Conservation (phyloP, 2,888 invertebrate species). For the Meandrusa payeni region DNA sequence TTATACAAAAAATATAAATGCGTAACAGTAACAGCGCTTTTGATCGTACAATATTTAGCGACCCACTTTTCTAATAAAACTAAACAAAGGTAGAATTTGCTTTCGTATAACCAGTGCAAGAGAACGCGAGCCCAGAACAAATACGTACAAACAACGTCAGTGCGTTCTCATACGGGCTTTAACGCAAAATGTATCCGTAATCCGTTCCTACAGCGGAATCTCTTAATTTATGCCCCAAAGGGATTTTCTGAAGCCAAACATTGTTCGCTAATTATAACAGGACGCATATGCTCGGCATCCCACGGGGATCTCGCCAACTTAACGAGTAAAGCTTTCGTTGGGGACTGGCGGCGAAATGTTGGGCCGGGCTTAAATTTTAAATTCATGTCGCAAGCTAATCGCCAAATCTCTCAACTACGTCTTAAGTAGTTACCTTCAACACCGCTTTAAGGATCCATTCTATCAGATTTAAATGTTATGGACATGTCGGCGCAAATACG, state of each 20-base stretch:
- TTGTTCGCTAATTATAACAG: constrained; percentile 80
- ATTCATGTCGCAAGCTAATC: constrained; percentile 19
- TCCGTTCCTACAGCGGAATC: constrained; percentile 58
- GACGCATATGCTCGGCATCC: constrained; percentile 69
- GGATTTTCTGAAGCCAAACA: constrained; percentile 80
- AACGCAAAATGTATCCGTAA: constrained; percentile 47
- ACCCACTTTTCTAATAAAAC: no score
- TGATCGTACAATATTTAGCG: no score
- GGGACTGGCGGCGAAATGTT: constrained; percentile 29
- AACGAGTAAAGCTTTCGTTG: constrained; percentile 50
- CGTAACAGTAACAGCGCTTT: no score
- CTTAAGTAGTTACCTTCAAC: no score
- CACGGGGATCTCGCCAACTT: constrained; percentile 70
- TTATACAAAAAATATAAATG: no score
- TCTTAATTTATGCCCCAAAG: constrained; percentile 80
- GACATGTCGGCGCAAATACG: no score
- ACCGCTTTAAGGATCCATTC: no score
- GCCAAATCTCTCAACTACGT: constrained; percentile 3
- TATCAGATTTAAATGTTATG: no score
- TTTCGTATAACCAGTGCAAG: no score
- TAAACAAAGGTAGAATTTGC: no score
- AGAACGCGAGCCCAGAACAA: constrained; percentile 27
- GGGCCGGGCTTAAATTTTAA: constrained; percentile 24
- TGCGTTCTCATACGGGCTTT: constrained; percentile 47
- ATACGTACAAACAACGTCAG: constrained; percentile 45